These are phyloP conservation scores for Drosophila pandora DNA, from an alignment of 1,140 invertebrate species.

Conservation along the genomic window DNA sequence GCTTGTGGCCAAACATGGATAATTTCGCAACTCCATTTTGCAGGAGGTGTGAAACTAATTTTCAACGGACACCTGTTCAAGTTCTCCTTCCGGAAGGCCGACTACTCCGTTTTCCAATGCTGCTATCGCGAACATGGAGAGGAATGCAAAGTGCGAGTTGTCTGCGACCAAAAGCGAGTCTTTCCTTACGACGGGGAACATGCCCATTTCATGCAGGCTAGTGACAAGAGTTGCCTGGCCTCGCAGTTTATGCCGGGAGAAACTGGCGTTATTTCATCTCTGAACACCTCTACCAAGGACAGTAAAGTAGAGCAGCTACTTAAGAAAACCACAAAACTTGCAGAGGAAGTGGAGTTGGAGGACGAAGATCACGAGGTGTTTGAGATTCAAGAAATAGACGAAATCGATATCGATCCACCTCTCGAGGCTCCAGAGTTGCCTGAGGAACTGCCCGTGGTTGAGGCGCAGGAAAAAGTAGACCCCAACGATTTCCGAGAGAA, in stretches of 20 bases:
- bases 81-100: constrained; percentile 74
- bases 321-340: neutral
- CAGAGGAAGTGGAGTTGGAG: constrained; percentile 26
- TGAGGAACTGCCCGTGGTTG: neutral
- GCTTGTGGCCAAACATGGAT: constrained; percentile 1
- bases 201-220: constrained; percentile 74
- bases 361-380: constrained; percentile 41
- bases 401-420: constrained; percentile 27
- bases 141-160: constrained; percentile 76
- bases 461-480: constrained; percentile 36
- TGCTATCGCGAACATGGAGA: constrained; percentile 77
- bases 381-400: constrained; percentile 50
- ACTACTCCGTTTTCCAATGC: constrained; percentile 80
- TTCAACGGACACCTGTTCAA: constrained; percentile 77
- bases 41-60: constrained; percentile 76
- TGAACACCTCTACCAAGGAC: constrained; percentile 15
- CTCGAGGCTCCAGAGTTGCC: neutral
- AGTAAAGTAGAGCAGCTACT: constrained; percentile 15
- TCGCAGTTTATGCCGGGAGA: constrained; percentile 69
- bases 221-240: constrained; percentile 76
- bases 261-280: constrained; percentile 15
- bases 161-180: constrained; percentile 76
- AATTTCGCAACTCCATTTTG: neutral
- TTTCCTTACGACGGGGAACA: constrained; percentile 78
- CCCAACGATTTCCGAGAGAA: constrained; percentile 79